Evolutionary conservation across 2,797 vertebrate species (phyloP).

Genomic region (Anisognathus igniventris): DNA sequence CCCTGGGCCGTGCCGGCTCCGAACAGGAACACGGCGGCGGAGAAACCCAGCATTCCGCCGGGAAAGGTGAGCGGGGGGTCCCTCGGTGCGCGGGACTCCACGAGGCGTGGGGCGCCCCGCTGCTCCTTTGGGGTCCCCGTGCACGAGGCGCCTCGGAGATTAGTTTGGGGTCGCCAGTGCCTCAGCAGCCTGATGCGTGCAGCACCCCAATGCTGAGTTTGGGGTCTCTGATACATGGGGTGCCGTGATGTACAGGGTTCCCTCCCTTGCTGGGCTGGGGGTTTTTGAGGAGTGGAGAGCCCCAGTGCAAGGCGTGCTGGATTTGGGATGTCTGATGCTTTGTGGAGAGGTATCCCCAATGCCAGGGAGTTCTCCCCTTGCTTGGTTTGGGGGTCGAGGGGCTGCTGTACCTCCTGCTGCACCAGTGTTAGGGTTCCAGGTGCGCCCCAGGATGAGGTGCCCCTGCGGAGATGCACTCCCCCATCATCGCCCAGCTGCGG

Average conservation of each 20-base stretch:
- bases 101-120: background rate
- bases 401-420: background rate
- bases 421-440: background rate
- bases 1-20: background rate
- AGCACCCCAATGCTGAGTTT: background rate
- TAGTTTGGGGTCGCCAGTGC: background rate
- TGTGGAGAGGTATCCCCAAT: fast-evolving
- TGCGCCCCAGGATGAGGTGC: background rate
- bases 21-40: background rate
- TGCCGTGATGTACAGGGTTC: fast-evolving
- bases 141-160: fast-evolving
- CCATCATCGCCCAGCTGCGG: background rate
- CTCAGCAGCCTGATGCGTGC: background rate
- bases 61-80: background rate
- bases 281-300: background rate
- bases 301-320: fast-evolving
- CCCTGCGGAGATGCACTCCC: background rate
- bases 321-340: background rate
- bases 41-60: background rate
- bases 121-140: background rate
- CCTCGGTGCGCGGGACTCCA: background rate
- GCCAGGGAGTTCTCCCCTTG: background rate
- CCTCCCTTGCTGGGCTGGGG: background rate
- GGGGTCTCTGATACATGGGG: background rate
- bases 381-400: background rate